Conservation (phyloP, 64 coral and sea anemone genomes). For the Montipora sp. region DNA sequence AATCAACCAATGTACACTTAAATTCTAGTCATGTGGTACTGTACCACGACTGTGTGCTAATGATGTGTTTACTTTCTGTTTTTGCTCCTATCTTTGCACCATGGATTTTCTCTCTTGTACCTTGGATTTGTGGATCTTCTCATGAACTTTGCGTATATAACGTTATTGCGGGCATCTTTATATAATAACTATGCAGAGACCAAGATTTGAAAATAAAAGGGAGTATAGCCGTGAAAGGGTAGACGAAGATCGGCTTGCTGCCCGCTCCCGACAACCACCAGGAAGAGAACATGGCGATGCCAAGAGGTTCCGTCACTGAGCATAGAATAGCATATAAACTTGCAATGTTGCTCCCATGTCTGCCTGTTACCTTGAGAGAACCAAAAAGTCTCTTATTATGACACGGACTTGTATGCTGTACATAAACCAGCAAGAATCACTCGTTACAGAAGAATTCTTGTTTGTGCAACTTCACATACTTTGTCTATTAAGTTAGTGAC, state of each 20-base stretch:
- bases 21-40: too few relatives aligned
- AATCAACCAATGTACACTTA: too few relatives aligned
- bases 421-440: neutral
- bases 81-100: constrained; percentile 27
- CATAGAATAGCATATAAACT: neutral
- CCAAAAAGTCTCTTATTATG: neutral
- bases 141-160: constrained; percentile 39
- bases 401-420: neutral
- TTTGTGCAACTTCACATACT: neutral
- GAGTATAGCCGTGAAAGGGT: constrained; percentile 81
- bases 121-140: constrained; percentile 36
- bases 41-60: neutral
- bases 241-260: constrained; percentile 89
- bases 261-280: constrained; percentile 78
- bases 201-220: constrained; percentile 82
- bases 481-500: neutral
- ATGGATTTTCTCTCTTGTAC: constrained; percentile 53
- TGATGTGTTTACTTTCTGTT: constrained; percentile 50
- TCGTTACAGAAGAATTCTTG: neutral
- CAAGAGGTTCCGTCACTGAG: constrained; percentile 57
- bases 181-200: constrained; percentile 66
- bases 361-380: neutral
- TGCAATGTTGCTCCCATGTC: neutral
- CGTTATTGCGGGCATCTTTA: constrained; percentile 14
- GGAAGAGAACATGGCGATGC: constrained; percentile 76